phyloP scores from a whole-genome alignment of 2,113 vertebrate species.

The Verasper variegatus region DNA sequence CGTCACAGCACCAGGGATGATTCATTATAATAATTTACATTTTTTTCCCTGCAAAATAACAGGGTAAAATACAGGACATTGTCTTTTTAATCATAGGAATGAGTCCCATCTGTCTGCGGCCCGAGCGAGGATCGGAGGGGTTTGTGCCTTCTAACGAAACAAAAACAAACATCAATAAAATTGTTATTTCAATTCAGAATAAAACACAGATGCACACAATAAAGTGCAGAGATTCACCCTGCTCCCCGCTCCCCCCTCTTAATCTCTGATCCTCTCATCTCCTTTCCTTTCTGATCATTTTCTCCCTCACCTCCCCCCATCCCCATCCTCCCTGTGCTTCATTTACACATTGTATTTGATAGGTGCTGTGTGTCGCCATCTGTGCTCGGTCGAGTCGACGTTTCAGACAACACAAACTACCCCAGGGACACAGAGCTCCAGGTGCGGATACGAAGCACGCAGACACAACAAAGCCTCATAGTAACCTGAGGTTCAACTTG shows the following conservation, averaged over 20 bases:
- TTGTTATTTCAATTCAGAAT: conserved; percentile 33
- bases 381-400: conserved; percentile 40
- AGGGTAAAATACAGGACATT: conserved; percentile 18
- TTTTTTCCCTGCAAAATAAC: conserved; percentile 26
- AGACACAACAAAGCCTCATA: background rate
- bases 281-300: conserved; percentile 47
- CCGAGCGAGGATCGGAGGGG: background rate
- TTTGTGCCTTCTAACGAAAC: conserved; percentile 1
- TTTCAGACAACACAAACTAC: conserved; percentile 50
- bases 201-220: conserved; percentile 39
- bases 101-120: conserved; percentile 61
- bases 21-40: conserved; percentile 56
- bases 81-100: conserved; percentile 55
- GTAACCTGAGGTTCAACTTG: background rate
- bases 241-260: conserved; percentile 43
- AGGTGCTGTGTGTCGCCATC: conserved; percentile 66
- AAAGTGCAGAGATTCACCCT: conserved; percentile 37
- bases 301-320: conserved; percentile 25
- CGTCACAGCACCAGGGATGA: conserved; percentile 49
- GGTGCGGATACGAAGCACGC: background rate
- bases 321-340: conserved; percentile 20
- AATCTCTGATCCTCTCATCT: conserved; percentile 70
- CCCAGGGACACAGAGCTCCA: conserved; percentile 20
- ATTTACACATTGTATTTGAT: conserved; percentile 54
- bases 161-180: conserved; percentile 33